Evolutionary conservation across 2,888 invertebrate species (phyloP).

Genomic region (Heliconius ethilla): DNA sequence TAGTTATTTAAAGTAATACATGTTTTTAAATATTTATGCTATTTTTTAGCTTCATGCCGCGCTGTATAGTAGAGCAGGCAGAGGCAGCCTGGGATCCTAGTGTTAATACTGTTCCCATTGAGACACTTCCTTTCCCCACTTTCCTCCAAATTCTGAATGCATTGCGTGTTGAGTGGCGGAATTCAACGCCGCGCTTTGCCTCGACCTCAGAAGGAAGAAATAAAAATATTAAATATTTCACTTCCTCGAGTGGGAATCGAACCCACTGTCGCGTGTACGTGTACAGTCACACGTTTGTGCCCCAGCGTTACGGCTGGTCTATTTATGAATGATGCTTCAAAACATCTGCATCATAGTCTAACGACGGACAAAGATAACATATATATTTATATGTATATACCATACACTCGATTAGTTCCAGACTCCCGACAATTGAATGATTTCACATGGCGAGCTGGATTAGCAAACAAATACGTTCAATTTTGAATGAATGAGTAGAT

Average conservation of each 20-base stretch:
- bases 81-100: not conserved
- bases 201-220: not conserved
- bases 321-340: not conserved
- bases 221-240: too few species aligned
- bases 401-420: slow-evolving; percentile 2
- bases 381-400: not conserved
- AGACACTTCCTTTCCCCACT: not conserved
- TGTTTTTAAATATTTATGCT: not conserved
- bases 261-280: too few species aligned
- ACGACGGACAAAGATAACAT: not conserved
- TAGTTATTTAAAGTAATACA: not conserved
- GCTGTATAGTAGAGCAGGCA: not conserved
- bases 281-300: too few species aligned
- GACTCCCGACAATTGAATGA: not conserved
- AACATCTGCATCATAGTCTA: not conserved
- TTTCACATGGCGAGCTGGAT: not conserved
- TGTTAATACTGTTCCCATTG: not conserved
- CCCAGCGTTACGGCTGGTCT: too few species aligned
- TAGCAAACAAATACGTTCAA: slow-evolving; percentile 4
- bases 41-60: not conserved
- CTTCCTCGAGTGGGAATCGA: too few species aligned
- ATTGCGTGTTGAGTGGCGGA: not conserved
- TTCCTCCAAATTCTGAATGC: not conserved
- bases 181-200: not conserved
- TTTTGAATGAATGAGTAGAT: not conserved